Evolutionary conservation across 2,113 vertebrate genomes (phyloP).

Genomic region (Indicator indicator): DNA sequence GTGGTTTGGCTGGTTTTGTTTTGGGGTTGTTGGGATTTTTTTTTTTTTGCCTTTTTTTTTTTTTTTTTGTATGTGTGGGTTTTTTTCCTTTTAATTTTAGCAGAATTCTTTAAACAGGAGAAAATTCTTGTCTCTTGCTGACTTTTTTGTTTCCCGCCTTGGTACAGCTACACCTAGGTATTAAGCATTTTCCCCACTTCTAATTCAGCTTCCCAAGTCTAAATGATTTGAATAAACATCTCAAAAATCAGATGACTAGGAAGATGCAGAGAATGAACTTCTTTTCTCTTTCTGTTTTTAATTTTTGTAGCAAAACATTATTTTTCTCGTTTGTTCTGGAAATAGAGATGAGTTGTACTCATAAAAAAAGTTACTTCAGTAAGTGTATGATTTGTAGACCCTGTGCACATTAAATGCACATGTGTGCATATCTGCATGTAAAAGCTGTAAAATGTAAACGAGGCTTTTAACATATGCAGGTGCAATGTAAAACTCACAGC

Average conservation of each 20-base stretch:
- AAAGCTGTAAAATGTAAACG: not conserved
- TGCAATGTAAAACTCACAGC: not conserved
- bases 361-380: not conserved
- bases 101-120: constrained; percentile 30
- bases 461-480: not conserved
- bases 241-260: constrained; percentile 30
- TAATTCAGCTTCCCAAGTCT: not conserved
- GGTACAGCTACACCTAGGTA: not conserved
- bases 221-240: not conserved
- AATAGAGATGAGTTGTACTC: not conserved
- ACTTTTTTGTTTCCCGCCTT: not conserved
- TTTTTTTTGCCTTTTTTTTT: no score
- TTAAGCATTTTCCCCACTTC: not conserved
- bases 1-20: not conserved
- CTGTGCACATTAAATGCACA: accelerated
- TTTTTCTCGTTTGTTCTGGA: not conserved
- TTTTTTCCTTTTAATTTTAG: not conserved
- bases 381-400: not conserved
- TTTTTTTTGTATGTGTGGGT: not conserved
- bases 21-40: no score
- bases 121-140: not conserved
- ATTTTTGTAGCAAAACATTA: not conserved
- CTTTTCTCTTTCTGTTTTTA: not conserved
- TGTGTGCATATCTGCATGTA: not conserved
- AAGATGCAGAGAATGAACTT: not conserved